Evolutionary conservation across 2,797 vertebrate genomes (phyloP).

Genomic region (Pseudochirops corinnae): DNA sequence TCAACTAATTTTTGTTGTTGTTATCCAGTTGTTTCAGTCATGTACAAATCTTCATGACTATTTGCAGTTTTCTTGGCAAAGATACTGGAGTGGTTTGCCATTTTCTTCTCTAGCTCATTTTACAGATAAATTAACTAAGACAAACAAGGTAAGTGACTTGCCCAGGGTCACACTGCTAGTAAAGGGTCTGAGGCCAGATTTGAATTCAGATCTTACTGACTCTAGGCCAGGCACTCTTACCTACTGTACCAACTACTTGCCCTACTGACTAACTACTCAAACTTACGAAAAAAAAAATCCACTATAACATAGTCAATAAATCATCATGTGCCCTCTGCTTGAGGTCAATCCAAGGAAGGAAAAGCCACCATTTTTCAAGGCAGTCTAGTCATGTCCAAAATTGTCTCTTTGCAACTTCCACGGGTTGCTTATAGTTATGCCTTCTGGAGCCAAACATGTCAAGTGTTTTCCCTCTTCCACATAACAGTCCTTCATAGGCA

Average conservation of each 20-base stretch:
- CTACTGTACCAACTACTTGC: neutral
- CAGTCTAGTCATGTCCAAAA: neutral
- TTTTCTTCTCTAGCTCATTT: neutral
- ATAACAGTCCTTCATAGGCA: neutral
- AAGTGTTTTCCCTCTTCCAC: neutral
- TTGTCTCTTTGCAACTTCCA: neutral
- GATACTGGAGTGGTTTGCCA: neutral
- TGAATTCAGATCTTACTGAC: neutral
- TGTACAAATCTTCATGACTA: neutral
- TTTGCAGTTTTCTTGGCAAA: neutral
- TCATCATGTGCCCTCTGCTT: neutral
- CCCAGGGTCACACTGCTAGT: neutral
- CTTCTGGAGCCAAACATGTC: neutral
- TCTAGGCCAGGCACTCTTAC: neutral
- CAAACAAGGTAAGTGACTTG: neutral
- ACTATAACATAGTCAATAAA: neutral
- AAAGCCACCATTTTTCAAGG: neutral
- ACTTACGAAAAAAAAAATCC: neutral
- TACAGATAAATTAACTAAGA: neutral
- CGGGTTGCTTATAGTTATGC: neutral
- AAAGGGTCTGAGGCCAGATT: neutral
- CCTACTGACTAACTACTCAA: neutral
- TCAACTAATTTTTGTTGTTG: neutral
- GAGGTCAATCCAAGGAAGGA: neutral
- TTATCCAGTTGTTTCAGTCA: neutral